Conservation (phyloP, 1,140 invertebrate genomes). For the Drosophila kikkawai region DNA sequence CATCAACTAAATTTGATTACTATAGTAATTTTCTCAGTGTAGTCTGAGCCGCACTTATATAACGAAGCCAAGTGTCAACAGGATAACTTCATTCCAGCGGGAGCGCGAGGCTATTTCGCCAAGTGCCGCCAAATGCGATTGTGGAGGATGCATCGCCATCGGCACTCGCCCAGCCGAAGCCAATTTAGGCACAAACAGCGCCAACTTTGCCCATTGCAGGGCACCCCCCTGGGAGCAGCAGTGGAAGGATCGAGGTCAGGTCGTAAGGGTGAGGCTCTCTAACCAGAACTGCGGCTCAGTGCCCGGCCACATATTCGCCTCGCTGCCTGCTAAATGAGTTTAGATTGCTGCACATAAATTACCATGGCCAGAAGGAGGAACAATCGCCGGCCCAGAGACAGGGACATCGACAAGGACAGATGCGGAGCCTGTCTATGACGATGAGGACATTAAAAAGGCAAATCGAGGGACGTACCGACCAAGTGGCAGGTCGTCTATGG, state of each 20-base stretch:
- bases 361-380: slow-evolving; percentile 35
- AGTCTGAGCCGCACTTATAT: slow-evolving; percentile 39
- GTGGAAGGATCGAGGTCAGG: slow-evolving; percentile 21
- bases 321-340: slow-evolving; percentile 70
- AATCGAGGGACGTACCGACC: not conserved
- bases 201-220: slow-evolving; percentile 45
- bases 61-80: slow-evolving; percentile 78
- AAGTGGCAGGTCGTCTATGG: slow-evolving; percentile 13
- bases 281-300: slow-evolving; percentile 11
- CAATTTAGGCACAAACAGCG: slow-evolving; percentile 68
- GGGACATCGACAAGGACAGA: slow-evolving; percentile 27
- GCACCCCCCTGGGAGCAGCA: not conserved
- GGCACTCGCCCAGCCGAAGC: slow-evolving; percentile 40
- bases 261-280: slow-evolving; percentile 8
- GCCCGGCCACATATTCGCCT: slow-evolving; percentile 60
- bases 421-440: not conserved
- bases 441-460: slow-evolving; percentile 26
- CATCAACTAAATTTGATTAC: not conserved
- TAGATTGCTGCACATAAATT: slow-evolving; percentile 74
- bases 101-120: slow-evolving; percentile 11
- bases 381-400: slow-evolving; percentile 30
- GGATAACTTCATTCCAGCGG: slow-evolving; percentile 73
- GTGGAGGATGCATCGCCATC: slow-evolving; percentile 31
- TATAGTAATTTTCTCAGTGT: slow-evolving; percentile 4
- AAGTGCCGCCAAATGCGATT: slow-evolving; percentile 40